phyloP scores from a whole-genome alignment of 1,140 invertebrate species.

The Drosophila navojoa region DNA sequence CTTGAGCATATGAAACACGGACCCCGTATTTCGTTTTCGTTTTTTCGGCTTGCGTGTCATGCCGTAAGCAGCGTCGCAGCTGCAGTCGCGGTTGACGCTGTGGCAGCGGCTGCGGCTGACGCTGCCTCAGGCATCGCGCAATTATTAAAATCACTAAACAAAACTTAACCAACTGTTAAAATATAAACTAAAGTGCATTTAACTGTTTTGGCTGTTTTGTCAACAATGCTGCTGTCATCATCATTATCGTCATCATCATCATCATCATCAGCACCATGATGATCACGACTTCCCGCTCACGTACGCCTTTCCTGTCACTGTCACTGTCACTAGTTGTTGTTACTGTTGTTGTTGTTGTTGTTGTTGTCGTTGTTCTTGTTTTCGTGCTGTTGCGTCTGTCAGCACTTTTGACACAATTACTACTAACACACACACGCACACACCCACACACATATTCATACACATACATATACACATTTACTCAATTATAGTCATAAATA shows the following conservation, averaged over 20 bases:
- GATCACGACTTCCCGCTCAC: conserved; percentile 22
- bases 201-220: conserved; percentile 80
- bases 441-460: conserved; percentile 41
- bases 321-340: conserved; percentile 6
- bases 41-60: conserved; percentile 47
- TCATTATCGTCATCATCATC: conserved; percentile 71
- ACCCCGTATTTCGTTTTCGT: not conserved
- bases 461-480: not conserved
- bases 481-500: conserved; percentile 8
- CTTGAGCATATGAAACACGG: conserved; percentile 5
- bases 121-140: conserved; percentile 38
- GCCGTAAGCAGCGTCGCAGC: conserved; percentile 8
- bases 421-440: conserved; percentile 28
- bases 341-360: conserved; percentile 15
- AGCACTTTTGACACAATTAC: conserved; percentile 75
- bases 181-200: conserved; percentile 82
- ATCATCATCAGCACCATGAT: conserved; percentile 25
- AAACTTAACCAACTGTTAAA: conserved; percentile 82
- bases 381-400: conserved; percentile 66
- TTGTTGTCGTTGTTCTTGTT: conserved; percentile 36
- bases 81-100: conserved; percentile 27
- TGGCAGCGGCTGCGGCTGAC: conserved; percentile 6
- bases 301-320: conserved; percentile 13
- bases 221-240: conserved; percentile 77
- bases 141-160: conserved; percentile 81